Percentiles rank a stretch among this genome's conserved stretches.
Evolutionary conservation across 2,113 vertebrate genomes (phyloP).

Genomic region (Sapayoa aenigma): DNA sequence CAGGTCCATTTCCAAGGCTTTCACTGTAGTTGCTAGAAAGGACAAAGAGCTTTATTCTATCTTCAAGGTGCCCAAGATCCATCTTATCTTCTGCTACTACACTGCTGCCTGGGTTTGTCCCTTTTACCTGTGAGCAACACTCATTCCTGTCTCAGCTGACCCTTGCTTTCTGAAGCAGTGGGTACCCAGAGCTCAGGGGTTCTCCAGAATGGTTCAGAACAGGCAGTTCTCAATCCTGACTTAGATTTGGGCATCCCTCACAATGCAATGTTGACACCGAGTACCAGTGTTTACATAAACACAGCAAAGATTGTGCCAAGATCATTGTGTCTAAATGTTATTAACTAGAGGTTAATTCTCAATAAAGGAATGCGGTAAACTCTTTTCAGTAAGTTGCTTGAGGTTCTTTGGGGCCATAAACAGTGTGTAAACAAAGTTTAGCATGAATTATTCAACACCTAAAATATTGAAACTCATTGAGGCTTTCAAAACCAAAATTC

Average conservation of each 20-base stretch:
- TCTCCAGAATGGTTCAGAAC: rapidly evolving
- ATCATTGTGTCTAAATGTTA: not conserved
- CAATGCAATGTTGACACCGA: not conserved
- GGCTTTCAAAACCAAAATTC: not conserved
- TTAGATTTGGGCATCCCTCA: not conserved
- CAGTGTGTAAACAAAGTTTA: not conserved
- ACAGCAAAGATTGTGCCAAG: not conserved
- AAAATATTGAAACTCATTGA: not conserved
- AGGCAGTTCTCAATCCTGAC: not conserved
- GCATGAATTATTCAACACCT: not conserved
- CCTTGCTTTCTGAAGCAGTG: not conserved
- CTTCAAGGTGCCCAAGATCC: not conserved
- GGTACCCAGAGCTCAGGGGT: not conserved
- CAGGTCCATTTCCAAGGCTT: not conserved
- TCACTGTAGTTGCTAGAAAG: not conserved
- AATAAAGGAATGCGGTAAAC: not conserved
- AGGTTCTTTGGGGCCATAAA: not conserved
- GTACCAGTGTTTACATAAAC: not conserved
- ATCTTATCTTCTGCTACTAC: not conserved
- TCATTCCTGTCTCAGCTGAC: not conserved
- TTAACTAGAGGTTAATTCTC: not conserved
- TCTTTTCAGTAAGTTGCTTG: not conserved
- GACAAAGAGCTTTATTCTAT: not conserved
- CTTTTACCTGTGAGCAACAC: not conserved
- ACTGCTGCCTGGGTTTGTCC: not conserved